phyloP scores from a whole-genome alignment of 2,113 vertebrate genomes.

The Alethe castanea region DNA sequence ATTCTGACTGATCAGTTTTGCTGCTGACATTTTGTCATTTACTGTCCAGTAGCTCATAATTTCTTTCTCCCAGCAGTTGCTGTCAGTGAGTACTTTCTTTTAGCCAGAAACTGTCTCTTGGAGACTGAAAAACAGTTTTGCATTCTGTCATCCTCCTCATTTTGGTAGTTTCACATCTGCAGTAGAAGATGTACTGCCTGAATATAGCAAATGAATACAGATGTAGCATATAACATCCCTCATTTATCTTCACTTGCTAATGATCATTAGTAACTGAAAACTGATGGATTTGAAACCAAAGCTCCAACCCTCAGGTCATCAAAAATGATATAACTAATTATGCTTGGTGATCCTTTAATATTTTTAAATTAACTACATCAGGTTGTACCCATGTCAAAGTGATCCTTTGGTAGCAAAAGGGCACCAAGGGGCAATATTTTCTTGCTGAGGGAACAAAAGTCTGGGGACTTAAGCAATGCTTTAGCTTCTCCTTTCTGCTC shows the following conservation, averaged over 20 bases:
- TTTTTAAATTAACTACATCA: background rate
- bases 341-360: background rate
- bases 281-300: slow-evolving; percentile 11
- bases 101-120: background rate
- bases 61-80: background rate
- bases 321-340: background rate
- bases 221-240: background rate
- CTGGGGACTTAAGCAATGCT: background rate
- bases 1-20: background rate
- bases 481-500: background rate
- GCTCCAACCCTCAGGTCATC: background rate
- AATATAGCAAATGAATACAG: background rate
- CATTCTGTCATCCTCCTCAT: background rate
- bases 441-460: background rate
- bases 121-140: background rate
- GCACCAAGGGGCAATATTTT: background rate
- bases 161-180: background rate
- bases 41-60: background rate
- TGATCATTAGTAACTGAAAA: background rate
- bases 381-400: background rate
- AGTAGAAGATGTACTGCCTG: background rate
- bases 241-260: slow-evolving; percentile 20
- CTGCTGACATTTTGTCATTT: background rate
- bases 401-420: background rate
- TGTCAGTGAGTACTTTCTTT: background rate